Base-by-base conservation (phyloP, 2,888 invertebrate genomes). In the Xanthia togata region DNA sequence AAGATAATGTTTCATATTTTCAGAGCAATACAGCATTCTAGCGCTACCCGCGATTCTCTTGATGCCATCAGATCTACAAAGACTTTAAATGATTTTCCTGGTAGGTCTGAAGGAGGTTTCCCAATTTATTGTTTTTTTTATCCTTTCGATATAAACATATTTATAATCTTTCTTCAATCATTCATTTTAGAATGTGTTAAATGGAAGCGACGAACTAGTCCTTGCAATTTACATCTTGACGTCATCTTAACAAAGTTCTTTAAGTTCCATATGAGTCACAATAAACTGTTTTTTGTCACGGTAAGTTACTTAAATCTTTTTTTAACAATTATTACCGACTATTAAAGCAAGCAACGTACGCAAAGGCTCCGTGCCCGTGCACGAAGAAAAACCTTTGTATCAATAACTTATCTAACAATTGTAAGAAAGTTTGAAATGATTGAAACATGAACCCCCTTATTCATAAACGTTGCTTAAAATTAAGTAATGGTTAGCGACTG, bases 11-110 rank as follows among this genome's bases (percentile, higher is more conserved):
- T 50, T 75, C 0, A 23, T 41, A 41, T 68, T 87, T 86, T 23
- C 82, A 95, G 95, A 81, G 94, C 94, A 17, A 92, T 93, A 55
- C 85, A 79, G 44, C 93, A 93, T 73, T 87, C 89, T 14, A 92
- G 91, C 77, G 64, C 84, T 0, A 41, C 67, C 3, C 47, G 82
- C 5, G 70, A 81, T 4, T 53, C 75, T 35, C 0, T 60, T 78
- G 20, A 78, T 73, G 11, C 67, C 87, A 38, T 38, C 81, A 12
- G 69, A 41, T 44, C 85, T 6, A 89, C 82, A 73, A 76, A 71
- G 38, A 93, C 93, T 1, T 82, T 94, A 38, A 86, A 77, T 20
- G 88, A 85, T 53, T 84, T 94, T 31, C 70, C 87, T 31, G 91
- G 94, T 93, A 55, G 0, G 44, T 64, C 31, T 50, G 4, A 31